Evolutionary conservation across 1,140 invertebrate genomes (phyloP), one percentile per base, ranked within the genome.

Genomic region (Eurosta solidaginis): DNA sequence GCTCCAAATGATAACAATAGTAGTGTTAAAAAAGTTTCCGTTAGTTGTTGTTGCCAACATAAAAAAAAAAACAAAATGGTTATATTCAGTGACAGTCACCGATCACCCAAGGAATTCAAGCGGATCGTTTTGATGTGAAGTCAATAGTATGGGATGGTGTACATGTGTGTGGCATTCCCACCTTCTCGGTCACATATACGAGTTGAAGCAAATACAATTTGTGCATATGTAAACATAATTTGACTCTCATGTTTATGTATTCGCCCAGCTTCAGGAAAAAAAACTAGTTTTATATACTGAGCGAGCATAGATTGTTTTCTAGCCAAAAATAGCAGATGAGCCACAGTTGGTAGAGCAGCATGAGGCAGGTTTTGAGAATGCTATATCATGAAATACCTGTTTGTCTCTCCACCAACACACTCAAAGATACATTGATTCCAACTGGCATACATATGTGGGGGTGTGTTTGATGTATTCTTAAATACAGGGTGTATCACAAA

Each of bases 81-180:
- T 59, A 25, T 59, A 59, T 59, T 14, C 54, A 14, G 54, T 59
- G 54, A 59, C 54, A 17, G 54, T 33, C 54, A 59, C 54, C 54
- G 27, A 33, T 59, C 54, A 59, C 54, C 33, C 54, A 59, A 17
- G 27, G 33, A 59, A 59, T 59, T 36, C 54, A 59, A n/a, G n/a
- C n/a, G n/a, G n/a, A n/a, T n/a, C n/a, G n/a, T n/a, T n/a, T n/a
- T n/a, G n/a, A n/a, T n/a, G n/a, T n/a, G n/a, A n/a, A n/a, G n/a
- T n/a, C n/a, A n/a, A n/a, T n/a, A n/a, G n/a, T n/a, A n/a, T n/a
- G n/a, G n/a, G 1, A 59, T 59, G 29, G 33, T 27, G 9, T 14
- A 12, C 3, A 29, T 20, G 5, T 14, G 7, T 17, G 45, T 47
- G 3, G 3, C n/a, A 47, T 47, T 47, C 4, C 12, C 45, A 47